Evolutionary conservation across 1,140 invertebrate genomes (phyloP).

Genomic region (Olivierus martensii): DNA sequence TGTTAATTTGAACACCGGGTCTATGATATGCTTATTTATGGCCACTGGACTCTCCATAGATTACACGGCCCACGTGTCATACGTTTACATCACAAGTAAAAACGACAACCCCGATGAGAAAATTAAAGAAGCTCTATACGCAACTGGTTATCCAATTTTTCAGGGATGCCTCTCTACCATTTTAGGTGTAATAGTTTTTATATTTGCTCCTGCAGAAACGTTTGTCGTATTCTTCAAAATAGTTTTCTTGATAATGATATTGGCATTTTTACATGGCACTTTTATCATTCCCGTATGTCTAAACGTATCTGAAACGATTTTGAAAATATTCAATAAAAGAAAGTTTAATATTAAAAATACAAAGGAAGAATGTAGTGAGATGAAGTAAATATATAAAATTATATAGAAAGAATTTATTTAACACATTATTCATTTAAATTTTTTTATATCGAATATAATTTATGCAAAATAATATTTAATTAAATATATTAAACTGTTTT

Average conservation of each 20-base stretch:
- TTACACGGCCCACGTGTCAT: conserved; percentile 92
- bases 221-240: conserved; percentile 96
- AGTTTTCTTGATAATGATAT: conserved; percentile 86
- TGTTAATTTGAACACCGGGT: conserved; percentile 88
- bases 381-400: no score
- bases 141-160: conserved; percentile 81
- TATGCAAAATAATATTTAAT: no score
- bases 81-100: conserved; percentile 78
- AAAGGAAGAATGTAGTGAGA: no score
- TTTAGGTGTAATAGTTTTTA: conserved; percentile 67
- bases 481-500: no score
- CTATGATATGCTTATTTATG: conserved; percentile 98
- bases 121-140: conserved; percentile 71
- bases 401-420: no score
- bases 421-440: no score
- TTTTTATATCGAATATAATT: no score
- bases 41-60: conserved; percentile 95
- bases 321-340: no score
- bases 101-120: conserved; percentile 38
- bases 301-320: no score
- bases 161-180: conserved; percentile 90
- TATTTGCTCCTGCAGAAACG: conserved; percentile 84
- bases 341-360: no score
- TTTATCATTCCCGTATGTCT: no score
- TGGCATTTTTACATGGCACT: conserved; percentile 75